Conservation (phyloP, 2,797 vertebrate species). For the Delichon dasypus region DNA sequence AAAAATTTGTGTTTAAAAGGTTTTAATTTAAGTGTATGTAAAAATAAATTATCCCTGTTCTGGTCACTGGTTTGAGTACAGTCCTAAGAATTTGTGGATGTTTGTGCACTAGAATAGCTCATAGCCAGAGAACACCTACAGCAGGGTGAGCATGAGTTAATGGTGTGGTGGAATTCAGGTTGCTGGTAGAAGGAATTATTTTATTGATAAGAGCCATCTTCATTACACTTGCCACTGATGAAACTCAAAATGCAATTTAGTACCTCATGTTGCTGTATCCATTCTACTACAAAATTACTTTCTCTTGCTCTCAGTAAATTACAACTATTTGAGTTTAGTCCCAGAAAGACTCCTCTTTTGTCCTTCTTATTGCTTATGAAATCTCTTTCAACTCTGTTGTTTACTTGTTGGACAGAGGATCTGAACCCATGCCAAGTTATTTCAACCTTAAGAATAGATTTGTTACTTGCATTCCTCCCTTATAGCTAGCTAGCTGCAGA, state of each 20-base stretch:
- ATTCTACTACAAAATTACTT: constrained; percentile 8
- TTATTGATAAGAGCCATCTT: background rate
- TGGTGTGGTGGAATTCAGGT: background rate
- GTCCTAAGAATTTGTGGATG: background rate
- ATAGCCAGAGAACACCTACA: background rate
- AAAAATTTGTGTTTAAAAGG: constrained; percentile 16
- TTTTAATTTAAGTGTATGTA: constrained; percentile 6
- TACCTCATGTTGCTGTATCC: background rate
- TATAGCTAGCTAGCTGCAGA: background rate
- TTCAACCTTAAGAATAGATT: background rate
- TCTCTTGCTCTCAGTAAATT: background rate
- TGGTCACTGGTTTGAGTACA: background rate
- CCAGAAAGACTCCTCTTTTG: background rate
- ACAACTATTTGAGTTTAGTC: background rate
- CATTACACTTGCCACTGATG: background rate
- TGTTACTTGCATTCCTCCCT: background rate
- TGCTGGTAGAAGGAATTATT: background rate
- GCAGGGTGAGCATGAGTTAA: background rate
- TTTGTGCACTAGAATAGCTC: background rate
- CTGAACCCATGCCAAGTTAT: background rate
- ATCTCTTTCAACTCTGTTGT: background rate
- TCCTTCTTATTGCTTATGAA: background rate
- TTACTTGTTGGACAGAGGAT: background rate
- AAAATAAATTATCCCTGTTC: background rate
- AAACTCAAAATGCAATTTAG: constrained; percentile 1